A percentile compares a stretch with the other conserved stretches of the same genome.
These are phyloP conservation scores for Spilosoma lubricipeda DNA, from an alignment of 2,888 invertebrate genomes.

Conservation along the genomic window DNA sequence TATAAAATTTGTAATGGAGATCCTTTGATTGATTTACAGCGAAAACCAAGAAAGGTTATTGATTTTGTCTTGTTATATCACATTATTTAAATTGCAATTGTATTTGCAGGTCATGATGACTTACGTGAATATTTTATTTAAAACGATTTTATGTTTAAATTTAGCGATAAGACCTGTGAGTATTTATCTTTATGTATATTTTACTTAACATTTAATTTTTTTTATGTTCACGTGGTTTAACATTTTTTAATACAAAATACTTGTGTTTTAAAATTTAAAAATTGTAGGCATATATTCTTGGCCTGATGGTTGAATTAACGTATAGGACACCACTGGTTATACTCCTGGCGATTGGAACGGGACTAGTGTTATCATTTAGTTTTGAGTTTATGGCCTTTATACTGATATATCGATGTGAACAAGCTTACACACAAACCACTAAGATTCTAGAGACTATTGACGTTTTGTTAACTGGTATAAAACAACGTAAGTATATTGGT, in stretches of 20 bases:
- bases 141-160: conserved; percentile 32
- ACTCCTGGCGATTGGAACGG: neutral
- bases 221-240: no score
- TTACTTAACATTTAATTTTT: no score
- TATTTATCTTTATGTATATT: neutral
- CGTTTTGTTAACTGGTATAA: neutral
- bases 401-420: conserved; percentile 9
- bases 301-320: no score
- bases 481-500: conserved; percentile 3
- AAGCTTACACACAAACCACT: neutral
- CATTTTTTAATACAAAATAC: neutral
- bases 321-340: neutral
- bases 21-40: no score
- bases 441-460: conserved; percentile 11
- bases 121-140: conserved; percentile 26
- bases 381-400: neutral
- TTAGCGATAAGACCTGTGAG: conserved; percentile 28
- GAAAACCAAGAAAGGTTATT: no score
- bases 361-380: neutral
- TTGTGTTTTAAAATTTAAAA: neutral
- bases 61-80: no score
- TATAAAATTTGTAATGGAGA: no score
- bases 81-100: neutral
- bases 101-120: conserved; percentile 23
- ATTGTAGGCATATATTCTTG: neutral